Evolutionary conservation across 2,888 invertebrate genomes (phyloP), one percentile per base, ranked within the genome.

Genomic region (Blastobasis adustella): DNA sequence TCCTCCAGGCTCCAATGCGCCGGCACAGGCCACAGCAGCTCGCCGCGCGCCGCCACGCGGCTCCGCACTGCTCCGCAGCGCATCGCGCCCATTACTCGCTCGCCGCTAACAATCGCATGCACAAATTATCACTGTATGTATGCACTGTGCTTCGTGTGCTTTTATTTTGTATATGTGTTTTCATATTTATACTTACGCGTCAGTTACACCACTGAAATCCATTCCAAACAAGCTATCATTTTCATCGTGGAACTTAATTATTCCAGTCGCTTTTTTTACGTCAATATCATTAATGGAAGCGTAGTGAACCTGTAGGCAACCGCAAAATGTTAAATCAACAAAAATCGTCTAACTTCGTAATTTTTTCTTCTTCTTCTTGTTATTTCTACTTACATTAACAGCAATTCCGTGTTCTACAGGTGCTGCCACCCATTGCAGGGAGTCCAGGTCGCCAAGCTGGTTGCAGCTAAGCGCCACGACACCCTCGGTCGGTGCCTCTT

Each of bases 1-100:
- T 95, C 93, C 66, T 92, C 90, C 37, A 94, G 71, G 4, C 86
- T 88, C 94, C 94, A 95, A 36, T 83, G 67, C 2, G 90, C 84
- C 0, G 95, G 95, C 9, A 95, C 83, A 6, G 90, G 85, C 94
- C 94, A 95, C 46, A 78, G 57, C 52, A 91, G 71, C 40, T 86
- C 73, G 0, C 78, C 73, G 56, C 89, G 82, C 6, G 88, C 89
- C 49, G 76, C 75, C n/a, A 93, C 87, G 41, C 85, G 69, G 9
- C 89, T 88, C 7, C 92, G 90, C 46, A 91, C 72, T 5, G 92
- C 89, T 36, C 90, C 81, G 37, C 58, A 54, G 0, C 67, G 62
- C 1, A 91, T 82, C 50, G 93, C 66, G 2, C 94, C 94, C 93
- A 94, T 93, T 1, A 92, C 85, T 4, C 89, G 83, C 10, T 81